A percentile compares a stretch with the other conserved stretches of the same genome.
Evolutionary conservation across 2,797 vertebrate species (phyloP).

Genomic region (Erithacus rubecula): DNA sequence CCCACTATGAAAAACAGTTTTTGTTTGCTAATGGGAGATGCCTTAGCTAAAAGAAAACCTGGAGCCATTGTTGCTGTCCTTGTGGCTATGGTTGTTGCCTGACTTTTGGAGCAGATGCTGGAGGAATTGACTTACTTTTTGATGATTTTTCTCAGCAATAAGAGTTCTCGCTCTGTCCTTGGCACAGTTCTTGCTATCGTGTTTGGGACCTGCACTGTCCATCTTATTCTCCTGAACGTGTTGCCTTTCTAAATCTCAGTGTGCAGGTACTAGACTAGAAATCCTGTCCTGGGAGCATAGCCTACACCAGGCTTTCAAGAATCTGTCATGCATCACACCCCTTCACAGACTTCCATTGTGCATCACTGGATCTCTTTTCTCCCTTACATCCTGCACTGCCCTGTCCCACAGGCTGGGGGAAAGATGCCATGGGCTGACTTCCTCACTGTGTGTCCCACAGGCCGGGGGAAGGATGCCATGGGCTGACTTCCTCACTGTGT

Average conservation of each 20-base stretch:
- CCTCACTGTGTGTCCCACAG: background rate
- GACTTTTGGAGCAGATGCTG: background rate
- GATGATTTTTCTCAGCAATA: background rate
- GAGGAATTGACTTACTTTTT: background rate
- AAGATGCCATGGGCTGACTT: background rate
- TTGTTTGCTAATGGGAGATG: background rate
- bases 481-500: background rate
- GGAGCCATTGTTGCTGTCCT: background rate
- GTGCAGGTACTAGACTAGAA: conserved; percentile 7
- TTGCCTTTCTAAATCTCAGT: background rate
- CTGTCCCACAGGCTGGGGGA: background rate
- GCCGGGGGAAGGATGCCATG: background rate
- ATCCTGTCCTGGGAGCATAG: background rate
- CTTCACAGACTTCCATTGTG: background rate
- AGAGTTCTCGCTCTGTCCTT: background rate
- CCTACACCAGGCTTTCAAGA: background rate
- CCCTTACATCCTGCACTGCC: background rate
- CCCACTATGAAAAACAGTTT: background rate
- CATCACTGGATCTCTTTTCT: conserved; percentile 7
- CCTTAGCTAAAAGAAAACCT: background rate
- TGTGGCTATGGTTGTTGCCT: background rate
- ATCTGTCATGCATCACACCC: background rate
- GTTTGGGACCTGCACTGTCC: background rate
- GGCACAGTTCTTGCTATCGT: background rate
- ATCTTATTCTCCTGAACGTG: background rate